Base-by-base conservation (phyloP, 2,797 vertebrate genomes). In the Threskiornis aethiopicus region DNA sequence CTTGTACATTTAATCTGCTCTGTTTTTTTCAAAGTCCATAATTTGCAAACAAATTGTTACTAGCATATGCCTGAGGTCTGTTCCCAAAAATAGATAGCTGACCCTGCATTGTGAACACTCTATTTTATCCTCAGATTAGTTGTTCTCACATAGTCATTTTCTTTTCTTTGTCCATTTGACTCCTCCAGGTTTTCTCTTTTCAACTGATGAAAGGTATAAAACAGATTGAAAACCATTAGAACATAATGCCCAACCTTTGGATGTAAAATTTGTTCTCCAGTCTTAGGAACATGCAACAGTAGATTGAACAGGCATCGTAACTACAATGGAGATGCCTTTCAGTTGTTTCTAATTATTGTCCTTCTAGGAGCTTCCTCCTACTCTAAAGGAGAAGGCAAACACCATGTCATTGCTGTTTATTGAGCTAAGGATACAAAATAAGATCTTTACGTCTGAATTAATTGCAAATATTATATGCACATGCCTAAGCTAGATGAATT, bases 11-110 rank as follows among this genome's bases (percentile, higher is more conserved):
- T 96, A 93, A 31, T 59, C 73, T 92, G 51, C 46, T 51, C 82
- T 87, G 42, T 46, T 75, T 90, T 81, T 90, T 96, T 89, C 72
- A 80, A 33, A 96, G 83, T 94, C 93, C 49, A 42, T 89, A 58
- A 93, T 96, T 97, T 97, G 58, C 76, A 95, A 76, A 94, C 85
- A 94, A 75, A 86, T 89, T 87, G 95, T 95, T 96, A 59, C 69
- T 81, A 88, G 16, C 87, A 86, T 66, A 95, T 69, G 61, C 41
- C 67, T 73, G 54, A 88, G 70, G 28, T 73, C 42, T 75, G 19
- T 81, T 91, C 58, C 73, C 66, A n/a, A 84, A 72, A 79, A 75
- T 47, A 95, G 61, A 89, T 16, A 37, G 17, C 41, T 35, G 52
- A 92, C 58, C 64, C 35, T 86, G 26, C 21, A 39, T 54, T 93